Base-by-base conservation (phyloP, 2,113 vertebrate genomes). In the Pomatorhinus ruficollis region DNA sequence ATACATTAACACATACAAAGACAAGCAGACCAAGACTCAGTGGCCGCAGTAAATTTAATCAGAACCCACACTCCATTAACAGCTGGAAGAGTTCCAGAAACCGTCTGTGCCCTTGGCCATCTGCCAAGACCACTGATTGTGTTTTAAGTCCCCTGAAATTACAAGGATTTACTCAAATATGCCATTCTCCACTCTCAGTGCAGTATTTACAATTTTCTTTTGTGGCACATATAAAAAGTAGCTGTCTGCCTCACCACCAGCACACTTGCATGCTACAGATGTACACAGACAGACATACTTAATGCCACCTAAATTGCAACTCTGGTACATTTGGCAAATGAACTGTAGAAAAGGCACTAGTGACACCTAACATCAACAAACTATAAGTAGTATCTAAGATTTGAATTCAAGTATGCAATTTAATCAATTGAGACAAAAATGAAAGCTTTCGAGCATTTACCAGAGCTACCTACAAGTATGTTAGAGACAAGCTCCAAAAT, bases 51-150 rank as follows among this genome's bases (percentile, higher is more conserved):
- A 93, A 96, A 94, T 95, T 94, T 87, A 93, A 97, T 93, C 94
- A 93, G 85, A 95, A 91, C 52, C 70, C 66, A 79, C 90, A 74
- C 44, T 95, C 96, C 92, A 96, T 96, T 96, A 97, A 77, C 63
- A 72, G 74, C 71, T 97, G 96, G 93, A 96, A 91, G 42, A 77
- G 40, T 66, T 96, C 94, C 96, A 96, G 85, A 30, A 91, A 66
- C 96, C 0, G 20, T 42, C 84, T 91, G 70, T 61, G 82, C 64
- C 50, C 57, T 83, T 93, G 90, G 96, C 84, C 59, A 90, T 24
- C 82, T 83, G 93, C 94, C 95, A 96, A 83, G 78, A 71, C 66
- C 44, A 31, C 84, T 70, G 61, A 94, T 87, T 91, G 50, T 49
- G 23, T 90, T 96, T 96, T 89, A 96, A 96, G 90, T 75, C 78